phyloP scores from a whole-genome alignment of 2,888 invertebrate species.

The Nasonovia ribisnigri region DNA sequence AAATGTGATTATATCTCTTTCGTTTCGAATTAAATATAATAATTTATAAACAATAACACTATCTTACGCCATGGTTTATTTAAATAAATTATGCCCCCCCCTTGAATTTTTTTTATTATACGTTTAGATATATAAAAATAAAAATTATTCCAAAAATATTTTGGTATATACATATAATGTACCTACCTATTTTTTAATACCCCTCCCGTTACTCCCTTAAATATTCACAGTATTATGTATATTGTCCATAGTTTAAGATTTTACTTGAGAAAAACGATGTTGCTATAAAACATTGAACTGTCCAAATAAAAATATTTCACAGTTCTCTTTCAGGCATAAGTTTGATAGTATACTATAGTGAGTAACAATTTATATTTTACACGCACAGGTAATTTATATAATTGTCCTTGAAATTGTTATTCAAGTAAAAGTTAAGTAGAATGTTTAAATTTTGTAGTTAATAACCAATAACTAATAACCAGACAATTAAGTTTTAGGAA shows the following conservation, averaged over 20 bases:
- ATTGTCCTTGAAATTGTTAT: too few species aligned
- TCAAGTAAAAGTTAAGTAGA: too few species aligned
- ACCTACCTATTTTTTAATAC: too few species aligned
- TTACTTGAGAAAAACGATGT: background rate
- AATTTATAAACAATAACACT: background rate
- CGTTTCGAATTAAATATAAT: background rate
- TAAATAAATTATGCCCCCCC: background rate
- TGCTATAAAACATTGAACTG: background rate
- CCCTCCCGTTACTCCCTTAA: too few species aligned
- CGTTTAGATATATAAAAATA: too few species aligned
- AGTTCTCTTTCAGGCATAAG: background rate
- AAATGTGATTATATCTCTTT: background rate
- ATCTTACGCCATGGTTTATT: background rate
- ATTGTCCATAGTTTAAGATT: background rate
- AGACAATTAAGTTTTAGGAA: too few species aligned
- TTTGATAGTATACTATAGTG: background rate
- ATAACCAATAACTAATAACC: too few species aligned
- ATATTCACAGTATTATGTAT: background rate
- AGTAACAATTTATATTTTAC: background rate
- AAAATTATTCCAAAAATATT: too few species aligned
- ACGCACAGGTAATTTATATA: background rate
- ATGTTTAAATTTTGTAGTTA: too few species aligned
- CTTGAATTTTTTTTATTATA: too few species aligned
- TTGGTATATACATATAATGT: too few species aligned
- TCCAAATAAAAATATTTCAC: background rate